These are phyloP conservation scores for Borostomias antarcticus DNA, from an alignment of 2,797 vertebrate species.

Conservation along the genomic window DNA sequence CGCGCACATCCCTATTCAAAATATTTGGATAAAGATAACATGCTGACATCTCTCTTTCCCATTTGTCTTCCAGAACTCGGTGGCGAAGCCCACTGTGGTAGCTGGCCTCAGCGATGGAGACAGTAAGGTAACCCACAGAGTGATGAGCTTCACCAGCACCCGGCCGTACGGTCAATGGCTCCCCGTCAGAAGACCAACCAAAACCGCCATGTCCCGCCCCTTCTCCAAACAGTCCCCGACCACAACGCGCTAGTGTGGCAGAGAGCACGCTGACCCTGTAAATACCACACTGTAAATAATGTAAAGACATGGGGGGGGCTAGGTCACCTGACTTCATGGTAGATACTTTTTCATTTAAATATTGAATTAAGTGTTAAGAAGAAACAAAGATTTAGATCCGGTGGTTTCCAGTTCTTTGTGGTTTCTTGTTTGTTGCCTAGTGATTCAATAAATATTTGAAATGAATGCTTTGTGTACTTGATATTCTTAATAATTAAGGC, in stretches of 20 bases:
- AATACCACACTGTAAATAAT: slow-evolving; percentile 3
- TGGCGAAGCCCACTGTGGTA: background rate
- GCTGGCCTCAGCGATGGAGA: background rate
- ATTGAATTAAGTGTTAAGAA: background rate
- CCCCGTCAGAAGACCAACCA: background rate
- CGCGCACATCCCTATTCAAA: too few relatives aligned
- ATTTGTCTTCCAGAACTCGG: slow-evolving; percentile 5
- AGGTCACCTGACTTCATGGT: background rate
- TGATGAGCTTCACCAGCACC: slow-evolving; percentile 1
- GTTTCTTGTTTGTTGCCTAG: background rate
- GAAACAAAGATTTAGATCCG: background rate
- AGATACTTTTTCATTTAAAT: background rate
- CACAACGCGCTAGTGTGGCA: background rate
- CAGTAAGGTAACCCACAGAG: background rate
- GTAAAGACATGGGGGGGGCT: background rate
- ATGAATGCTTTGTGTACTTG: too few relatives aligned
- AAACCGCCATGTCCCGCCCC: background rate
- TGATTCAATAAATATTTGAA: slow-evolving; percentile 2
- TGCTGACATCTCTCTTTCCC: background rate
- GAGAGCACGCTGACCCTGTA: background rate
- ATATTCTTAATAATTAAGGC: too few relatives aligned
- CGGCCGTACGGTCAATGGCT: background rate
- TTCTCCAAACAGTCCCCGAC: background rate
- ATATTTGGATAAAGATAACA: too few relatives aligned
- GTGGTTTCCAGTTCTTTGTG: background rate